Base-by-base conservation (phyloP, 2,113 vertebrate genomes). In the Oplegnathus fasciatus region DNA sequence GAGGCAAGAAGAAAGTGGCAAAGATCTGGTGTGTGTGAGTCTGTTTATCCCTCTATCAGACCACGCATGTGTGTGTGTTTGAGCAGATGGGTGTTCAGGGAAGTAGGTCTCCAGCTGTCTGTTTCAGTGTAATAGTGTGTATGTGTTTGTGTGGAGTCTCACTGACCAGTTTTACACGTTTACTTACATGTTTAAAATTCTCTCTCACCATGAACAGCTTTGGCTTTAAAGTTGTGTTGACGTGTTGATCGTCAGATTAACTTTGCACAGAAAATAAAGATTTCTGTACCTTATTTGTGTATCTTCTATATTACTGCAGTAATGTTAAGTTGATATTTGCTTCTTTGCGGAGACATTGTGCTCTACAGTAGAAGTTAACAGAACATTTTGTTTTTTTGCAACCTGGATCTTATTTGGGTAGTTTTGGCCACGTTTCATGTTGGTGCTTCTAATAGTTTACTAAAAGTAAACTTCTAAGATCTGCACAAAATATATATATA, bases 1-100 rank as follows among this genome's bases (percentile, higher is more conserved):
- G 68, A 74, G 73, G 42, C 37, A n/a, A 13, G 50, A 77, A 30
- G 69, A 86, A 34, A 50, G 72, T 72, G 71, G 71, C 54, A 81
- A 74, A 75, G 60, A 75, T 24, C 52, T 28, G 24, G 0, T 65
- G 77, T 64, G 67, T 65, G 20, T 42, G 58, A 40, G n/a, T 75
- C 60, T 52, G 65, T 78, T 79, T 60, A 68, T 75, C 52, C 44
- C 3, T 54, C 76, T 75, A 64, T 73, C 65, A 76, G n/a, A 57
- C 28, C 0, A 1, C 68, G 22, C 0, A 9, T 42, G 46, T 18
- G 32, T 52, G 55, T 74, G 61, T 68, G 57, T 84, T 8, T 82
- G 28, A 5, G 40, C 1, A 42, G 28, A 60, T 18, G 3, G 48
- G n/a, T 37, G 52, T 67, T 71, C n/a, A 24, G 15, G 24, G 44